These are phyloP conservation scores for Arctia plantaginis DNA, from an alignment of 2,888 invertebrate genomes.

Conservation along the genomic window DNA sequence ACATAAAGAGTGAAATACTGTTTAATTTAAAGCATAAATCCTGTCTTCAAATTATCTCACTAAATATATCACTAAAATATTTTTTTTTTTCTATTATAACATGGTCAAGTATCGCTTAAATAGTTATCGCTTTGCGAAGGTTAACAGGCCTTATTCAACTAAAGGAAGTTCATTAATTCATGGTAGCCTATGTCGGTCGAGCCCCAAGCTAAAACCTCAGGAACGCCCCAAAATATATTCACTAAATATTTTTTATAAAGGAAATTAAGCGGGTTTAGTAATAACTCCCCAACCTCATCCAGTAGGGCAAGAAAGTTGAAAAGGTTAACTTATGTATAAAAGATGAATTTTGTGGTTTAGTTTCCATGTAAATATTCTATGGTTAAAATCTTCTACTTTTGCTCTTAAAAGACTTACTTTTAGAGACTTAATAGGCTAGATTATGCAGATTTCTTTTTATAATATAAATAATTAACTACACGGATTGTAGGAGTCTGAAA, in stretches of 20 bases:
- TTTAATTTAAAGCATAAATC: no score
- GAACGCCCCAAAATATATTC: constrained; percentile 25
- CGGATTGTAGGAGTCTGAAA: neutral
- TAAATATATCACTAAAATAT: neutral
- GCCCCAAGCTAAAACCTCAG: constrained; percentile 36
- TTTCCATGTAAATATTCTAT: constrained; percentile 9
- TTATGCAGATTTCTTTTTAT: neutral
- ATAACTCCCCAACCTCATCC: constrained; percentile 25
- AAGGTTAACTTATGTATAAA: constrained; percentile 25
- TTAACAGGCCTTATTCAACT: constrained; percentile 23
- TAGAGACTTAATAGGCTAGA: neutral
- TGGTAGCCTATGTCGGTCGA: constrained; percentile 43
- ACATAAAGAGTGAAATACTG: no score
- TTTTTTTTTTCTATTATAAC: no score
- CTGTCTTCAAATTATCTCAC: neutral
- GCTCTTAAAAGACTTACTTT: neutral
- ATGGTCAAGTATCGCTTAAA: neutral
- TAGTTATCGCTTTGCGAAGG: constrained; percentile 14
- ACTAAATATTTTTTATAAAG: constrained; percentile 39
- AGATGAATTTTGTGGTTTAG: constrained; percentile 19
- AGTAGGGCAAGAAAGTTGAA: constrained; percentile 19
- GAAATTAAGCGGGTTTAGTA: constrained; percentile 40
- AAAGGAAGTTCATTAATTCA: constrained; percentile 59
- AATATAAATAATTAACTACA: neutral
- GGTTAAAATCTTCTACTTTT: neutral